A percentile compares a stretch with the other conserved stretches of the same genome.
These are phyloP conservation scores for Cynopterus sphinx DNA, from an alignment of 2,797 vertebrate genomes.

Conservation along the genomic window DNA sequence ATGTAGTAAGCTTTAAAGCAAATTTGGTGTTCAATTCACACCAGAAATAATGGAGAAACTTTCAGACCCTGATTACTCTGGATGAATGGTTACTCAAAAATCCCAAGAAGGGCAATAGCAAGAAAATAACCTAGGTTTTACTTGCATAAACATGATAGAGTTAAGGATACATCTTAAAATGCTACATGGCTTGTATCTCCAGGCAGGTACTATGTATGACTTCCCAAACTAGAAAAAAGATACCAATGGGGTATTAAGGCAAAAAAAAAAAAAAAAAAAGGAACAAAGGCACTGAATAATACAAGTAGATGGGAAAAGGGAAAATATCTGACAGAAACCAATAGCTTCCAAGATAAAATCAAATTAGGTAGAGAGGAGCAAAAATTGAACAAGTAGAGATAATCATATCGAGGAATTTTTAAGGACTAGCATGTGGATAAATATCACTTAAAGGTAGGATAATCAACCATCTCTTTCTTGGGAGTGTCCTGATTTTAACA, in stretches of 20 bases:
- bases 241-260: neutral
- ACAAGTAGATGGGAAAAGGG: neutral
- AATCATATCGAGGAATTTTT: neutral
- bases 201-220: neutral
- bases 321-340: neutral
- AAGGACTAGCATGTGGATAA: neutral
- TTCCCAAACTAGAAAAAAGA: neutral
- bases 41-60: neutral
- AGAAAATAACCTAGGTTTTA: slow-evolving; percentile 34
- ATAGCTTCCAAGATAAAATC: neutral
- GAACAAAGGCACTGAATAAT: neutral
- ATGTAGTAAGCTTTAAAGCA: neutral
- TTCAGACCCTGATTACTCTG: neutral
- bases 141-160: neutral
- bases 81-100: neutral
- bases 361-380: neutral
- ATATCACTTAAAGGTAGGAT: neutral
- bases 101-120: neutral
- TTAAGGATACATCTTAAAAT: slow-evolving; percentile 3
- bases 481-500: neutral
- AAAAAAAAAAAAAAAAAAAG: neutral
- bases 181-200: neutral
- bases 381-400: neutral
- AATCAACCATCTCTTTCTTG: neutral
- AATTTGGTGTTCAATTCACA: neutral